Conservation (phyloP, 2,797 vertebrate species). For the Apodemus agrarius region DNA sequence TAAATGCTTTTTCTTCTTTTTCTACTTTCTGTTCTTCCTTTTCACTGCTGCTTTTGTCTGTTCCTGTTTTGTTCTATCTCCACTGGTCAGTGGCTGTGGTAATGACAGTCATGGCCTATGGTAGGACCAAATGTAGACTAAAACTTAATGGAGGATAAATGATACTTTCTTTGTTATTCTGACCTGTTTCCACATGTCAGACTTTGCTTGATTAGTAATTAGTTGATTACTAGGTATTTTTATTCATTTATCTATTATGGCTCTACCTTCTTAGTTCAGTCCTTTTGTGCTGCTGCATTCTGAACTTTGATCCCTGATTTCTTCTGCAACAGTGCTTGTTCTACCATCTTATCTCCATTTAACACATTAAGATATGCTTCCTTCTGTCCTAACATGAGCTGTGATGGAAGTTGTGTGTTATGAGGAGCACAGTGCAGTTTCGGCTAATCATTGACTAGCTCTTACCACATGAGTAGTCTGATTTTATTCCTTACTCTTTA, state of each 20-base stretch:
- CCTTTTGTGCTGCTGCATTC: conserved; percentile 3
- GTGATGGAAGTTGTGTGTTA: not conserved
- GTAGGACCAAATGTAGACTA: not conserved
- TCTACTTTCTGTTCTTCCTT: not conserved
- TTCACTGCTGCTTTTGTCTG: not conserved
- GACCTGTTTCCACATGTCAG: not conserved
- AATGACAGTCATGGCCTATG: not conserved
- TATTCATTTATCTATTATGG: not conserved
- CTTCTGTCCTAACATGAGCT: not conserved
- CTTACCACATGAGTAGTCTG: not conserved
- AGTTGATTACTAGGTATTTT: not conserved
- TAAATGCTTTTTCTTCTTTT: not conserved
- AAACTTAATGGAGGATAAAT: not conserved
- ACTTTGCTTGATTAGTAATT: not conserved
- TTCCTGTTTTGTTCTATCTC: not conserved
- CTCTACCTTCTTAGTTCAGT: conserved; percentile 23
- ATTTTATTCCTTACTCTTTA: conserved; percentile 18
- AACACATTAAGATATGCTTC: not conserved
- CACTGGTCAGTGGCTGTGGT: not conserved
- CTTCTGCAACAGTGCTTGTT: not conserved
- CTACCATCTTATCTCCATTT: not conserved
- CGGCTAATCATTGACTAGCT: not conserved
- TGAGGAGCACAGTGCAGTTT: not conserved
- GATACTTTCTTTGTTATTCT: not conserved
- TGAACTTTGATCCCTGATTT: not conserved